Base-by-base conservation (phyloP, 2,797 vertebrate genomes). In the Myotis pilosus region DNA sequence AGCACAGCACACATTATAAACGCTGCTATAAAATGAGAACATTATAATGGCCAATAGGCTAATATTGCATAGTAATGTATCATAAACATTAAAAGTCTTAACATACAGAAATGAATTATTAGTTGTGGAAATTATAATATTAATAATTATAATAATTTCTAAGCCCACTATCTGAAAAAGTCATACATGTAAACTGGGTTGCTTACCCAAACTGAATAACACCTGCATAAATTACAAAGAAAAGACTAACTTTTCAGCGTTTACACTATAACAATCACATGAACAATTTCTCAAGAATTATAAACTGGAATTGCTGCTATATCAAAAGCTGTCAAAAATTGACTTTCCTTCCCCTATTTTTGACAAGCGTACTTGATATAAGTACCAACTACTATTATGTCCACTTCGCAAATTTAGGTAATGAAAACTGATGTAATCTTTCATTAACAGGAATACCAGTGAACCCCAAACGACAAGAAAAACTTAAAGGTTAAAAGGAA, bases 221-320 rank as follows among this genome's bases (percentile, higher is more conserved):
- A 89, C 19, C 47, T 51, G 47, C 8, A 23, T 53, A 25, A 78
- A 84, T 53, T 75, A 53, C 33, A 92, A 86, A 87, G 64, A 72
- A 85, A 82, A 80, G 41, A 76, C n/a, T 53, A 85, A 84, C 62
- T 88, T 71, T 49, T 12, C 88, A 91, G 33, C 11, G 75, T 91
- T 87, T 47, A 85, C 3, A 53, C 38, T 57, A 0, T 60, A 68
- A 92, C 38, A 78, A 86, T 49, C n/a, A 47, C 19, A 91, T 20
- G 9, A 96, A 17, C 55, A 64, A 87, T 41, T 91, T 87, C 93
- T 91, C 53, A 81, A 22, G 91, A 71, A 92, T 60, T 83, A 66
- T 19, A 79, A 81, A 75, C 30, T 80, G 19, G 44, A 89, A 85
- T 80, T n/a, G 76, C 4, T 28, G 13, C 20, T 41, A 13, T 53